These are phyloP conservation scores for Acanthurus lineatus DNA, from an alignment of 2,797 vertebrate genomes.

Conservation along the genomic window DNA sequence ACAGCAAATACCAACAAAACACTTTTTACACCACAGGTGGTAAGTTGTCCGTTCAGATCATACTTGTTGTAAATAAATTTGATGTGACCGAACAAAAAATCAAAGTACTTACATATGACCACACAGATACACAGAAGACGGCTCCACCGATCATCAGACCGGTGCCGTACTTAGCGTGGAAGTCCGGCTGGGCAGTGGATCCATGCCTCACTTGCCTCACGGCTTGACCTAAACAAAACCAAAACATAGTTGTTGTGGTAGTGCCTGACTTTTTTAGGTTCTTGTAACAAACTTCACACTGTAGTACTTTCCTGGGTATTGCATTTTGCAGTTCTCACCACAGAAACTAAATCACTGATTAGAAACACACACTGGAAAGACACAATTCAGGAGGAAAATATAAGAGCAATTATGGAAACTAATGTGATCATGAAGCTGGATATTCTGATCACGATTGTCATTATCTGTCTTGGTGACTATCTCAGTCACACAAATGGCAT, in stretches of 20 bases:
- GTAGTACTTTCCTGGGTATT: neutral
- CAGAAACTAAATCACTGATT: neutral
- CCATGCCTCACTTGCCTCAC: constrained; percentile 79
- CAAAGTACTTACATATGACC: constrained; percentile 81
- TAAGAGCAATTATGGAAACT: neutral
- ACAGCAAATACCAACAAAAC: too few relatives aligned
- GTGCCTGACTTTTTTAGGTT: too few relatives aligned
- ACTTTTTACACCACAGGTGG: too few relatives aligned
- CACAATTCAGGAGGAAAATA: neutral
- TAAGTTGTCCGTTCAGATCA: too few relatives aligned
- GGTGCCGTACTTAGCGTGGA: constrained; percentile 83
- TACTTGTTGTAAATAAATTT: too few relatives aligned
- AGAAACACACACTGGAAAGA: neutral
- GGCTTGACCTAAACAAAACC: constrained; percentile 73
- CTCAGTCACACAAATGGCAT: neutral
- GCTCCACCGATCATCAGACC: constrained; percentile 69
- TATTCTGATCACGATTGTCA: neutral
- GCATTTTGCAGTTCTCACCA: neutral
- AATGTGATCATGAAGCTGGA: neutral
- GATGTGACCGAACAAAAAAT: neutral
- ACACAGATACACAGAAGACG: constrained; percentile 78
- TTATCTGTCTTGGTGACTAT: neutral
- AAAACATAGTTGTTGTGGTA: neutral
- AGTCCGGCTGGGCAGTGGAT: constrained; percentile 54
- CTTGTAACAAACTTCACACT: too few relatives aligned